Evolutionary conservation across 2,888 invertebrate species (phyloP).

Genomic region (Napeogenes sylphis): DNA sequence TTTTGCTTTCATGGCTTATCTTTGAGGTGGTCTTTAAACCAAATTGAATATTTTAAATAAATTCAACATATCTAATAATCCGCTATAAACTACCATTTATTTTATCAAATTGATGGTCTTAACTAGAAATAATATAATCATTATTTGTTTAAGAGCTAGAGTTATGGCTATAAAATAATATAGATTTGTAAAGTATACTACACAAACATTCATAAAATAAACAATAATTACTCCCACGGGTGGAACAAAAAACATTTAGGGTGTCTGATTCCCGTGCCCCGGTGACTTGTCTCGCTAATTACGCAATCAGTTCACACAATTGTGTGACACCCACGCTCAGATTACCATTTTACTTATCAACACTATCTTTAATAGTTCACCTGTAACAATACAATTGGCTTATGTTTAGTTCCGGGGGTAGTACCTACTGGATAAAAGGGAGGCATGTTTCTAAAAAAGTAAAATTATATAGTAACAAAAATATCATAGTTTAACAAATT

Average conservation of each 20-base stretch:
- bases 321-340: constrained; percentile 40
- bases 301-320: constrained; percentile 75
- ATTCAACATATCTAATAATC: neutral
- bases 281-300: constrained; percentile 70
- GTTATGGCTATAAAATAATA: too few species aligned
- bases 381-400: constrained; percentile 3
- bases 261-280: constrained; percentile 68
- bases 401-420: constrained; percentile 1
- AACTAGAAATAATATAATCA: too few species aligned
- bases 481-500: too few species aligned
- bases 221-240: constrained; percentile 72
- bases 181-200: neutral
- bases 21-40: constrained; percentile 33
- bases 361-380: constrained; percentile 4
- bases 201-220: constrained; percentile 32
- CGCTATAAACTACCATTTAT: too few species aligned
- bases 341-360: constrained; percentile 30
- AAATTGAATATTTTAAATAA: constrained; percentile 9
- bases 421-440: neutral
- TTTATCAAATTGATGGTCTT: too few species aligned
- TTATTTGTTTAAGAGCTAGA: too few species aligned
- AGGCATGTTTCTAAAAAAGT: neutral
- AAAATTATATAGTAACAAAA: too few species aligned
- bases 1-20: constrained; percentile 39
- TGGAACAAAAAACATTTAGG: constrained; percentile 55